A percentile compares a stretch with the other conserved stretches of the same genome.
Evolutionary conservation across 2,888 invertebrate genomes (phyloP).

Genomic region (Mesoligia furuncula): DNA sequence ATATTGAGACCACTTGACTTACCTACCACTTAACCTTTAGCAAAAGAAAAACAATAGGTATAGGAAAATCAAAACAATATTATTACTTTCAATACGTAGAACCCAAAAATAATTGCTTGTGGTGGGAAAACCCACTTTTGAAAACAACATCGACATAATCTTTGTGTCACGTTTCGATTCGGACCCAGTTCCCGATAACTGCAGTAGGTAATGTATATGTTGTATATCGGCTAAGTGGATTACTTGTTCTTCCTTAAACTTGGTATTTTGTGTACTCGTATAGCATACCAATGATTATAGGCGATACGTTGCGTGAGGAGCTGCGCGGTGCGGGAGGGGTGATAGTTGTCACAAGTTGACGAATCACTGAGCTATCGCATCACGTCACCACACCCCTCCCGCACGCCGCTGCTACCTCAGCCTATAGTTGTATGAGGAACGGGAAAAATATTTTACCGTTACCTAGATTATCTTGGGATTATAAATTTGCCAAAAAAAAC

Average conservation of each 20-base stretch:
- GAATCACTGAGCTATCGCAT: too few relatives aligned
- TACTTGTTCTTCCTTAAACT: slow-evolving; percentile 2
- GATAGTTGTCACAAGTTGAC: too few relatives aligned
- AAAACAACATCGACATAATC: slow-evolving; percentile 17
- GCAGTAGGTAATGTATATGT: background rate
- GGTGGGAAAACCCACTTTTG: slow-evolving; percentile 34
- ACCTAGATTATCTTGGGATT: background rate
- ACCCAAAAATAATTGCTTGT: slow-evolving; percentile 10
- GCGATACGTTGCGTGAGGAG: too few relatives aligned
- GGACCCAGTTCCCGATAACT: background rate
- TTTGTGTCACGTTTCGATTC: slow-evolving; percentile 10
- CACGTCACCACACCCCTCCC: too few relatives aligned
- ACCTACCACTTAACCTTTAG: too few relatives aligned
- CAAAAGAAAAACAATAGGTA: slow-evolving; percentile 1
- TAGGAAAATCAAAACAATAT: slow-evolving; percentile 21
- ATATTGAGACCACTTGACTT: too few relatives aligned
- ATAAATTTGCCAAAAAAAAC: background rate
- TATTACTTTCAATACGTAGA: background rate
- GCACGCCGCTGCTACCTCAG: too few relatives aligned
- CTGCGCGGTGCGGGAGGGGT: too few relatives aligned
- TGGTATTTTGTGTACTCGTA: background rate
- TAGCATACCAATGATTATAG: background rate
- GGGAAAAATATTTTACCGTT: background rate
- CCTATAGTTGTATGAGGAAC: background rate
- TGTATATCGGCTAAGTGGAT: slow-evolving; percentile 21